Conservation (phyloP, 2,888 invertebrate species). For the Ennomos quercinarius region DNA sequence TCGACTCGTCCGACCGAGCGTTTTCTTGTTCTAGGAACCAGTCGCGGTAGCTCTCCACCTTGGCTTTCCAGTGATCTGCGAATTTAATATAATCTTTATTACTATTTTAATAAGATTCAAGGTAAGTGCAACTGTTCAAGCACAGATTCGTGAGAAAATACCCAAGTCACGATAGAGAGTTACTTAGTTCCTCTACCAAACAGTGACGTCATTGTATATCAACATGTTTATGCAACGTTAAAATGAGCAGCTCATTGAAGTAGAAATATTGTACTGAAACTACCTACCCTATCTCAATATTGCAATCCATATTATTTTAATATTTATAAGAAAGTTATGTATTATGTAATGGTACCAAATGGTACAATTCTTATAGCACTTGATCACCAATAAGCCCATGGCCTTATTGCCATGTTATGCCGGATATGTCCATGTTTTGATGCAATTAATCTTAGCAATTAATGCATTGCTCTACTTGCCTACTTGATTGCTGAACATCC, state of each 20-base stretch:
- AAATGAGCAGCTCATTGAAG: no score
- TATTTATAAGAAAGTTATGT: background rate
- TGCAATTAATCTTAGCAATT: background rate
- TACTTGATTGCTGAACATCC: no score
- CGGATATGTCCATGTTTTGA: conserved; percentile 17
- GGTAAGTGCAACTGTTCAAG: background rate
- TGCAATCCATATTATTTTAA: background rate
- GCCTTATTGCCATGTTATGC: conserved; percentile 7
- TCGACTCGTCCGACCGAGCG: conserved; percentile 78
- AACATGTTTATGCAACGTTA: no score
- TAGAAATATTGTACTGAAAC: no score
- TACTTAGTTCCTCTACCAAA: conserved; percentile 1
- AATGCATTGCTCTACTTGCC: no score
- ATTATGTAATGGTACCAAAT: background rate
- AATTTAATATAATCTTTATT: conserved; percentile 24
- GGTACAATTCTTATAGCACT: no score
- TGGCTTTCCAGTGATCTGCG: conserved; percentile 59
- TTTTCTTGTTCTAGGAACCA: conserved; percentile 57
- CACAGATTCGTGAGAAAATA: conserved; percentile 1
- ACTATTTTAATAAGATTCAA: background rate
- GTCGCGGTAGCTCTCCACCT: conserved; percentile 64
- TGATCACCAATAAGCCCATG: no score
- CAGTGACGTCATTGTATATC: background rate
- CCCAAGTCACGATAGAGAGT: conserved; percentile 16
- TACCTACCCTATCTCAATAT: no score